phyloP scores from a whole-genome alignment of 2,797 vertebrate genomes.

The Schizopygopsis pylzovi region DNA sequence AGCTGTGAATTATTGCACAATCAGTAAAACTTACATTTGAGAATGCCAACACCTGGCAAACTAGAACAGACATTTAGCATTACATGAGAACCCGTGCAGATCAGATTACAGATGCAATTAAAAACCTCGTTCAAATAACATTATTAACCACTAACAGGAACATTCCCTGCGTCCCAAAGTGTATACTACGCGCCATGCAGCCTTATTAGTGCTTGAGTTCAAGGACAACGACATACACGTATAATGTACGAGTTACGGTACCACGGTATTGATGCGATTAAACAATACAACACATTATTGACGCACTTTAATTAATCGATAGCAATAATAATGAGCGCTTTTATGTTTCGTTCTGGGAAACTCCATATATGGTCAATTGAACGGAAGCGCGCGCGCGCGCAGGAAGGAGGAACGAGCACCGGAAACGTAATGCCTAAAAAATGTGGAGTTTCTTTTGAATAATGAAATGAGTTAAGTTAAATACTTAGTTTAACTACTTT shows the following conservation, averaged over 20 bases:
- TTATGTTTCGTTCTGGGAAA: background rate
- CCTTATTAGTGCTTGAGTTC: background rate
- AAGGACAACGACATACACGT: background rate
- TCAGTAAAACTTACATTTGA: background rate
- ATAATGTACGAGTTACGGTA: background rate
- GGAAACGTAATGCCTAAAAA: slow-evolving; percentile 35
- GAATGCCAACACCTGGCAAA: background rate
- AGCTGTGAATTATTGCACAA: background rate
- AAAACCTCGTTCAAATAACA: background rate
- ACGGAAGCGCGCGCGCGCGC: slow-evolving; percentile 28
- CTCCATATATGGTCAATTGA: slow-evolving; percentile 41
- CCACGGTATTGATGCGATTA: background rate
- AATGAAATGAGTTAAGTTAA: too few relatives aligned
- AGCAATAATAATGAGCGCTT: background rate
- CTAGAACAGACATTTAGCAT: background rate
- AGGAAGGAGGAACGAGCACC: background rate
- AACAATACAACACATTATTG: background rate
- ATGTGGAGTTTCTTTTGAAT: background rate
- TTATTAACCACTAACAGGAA: too few relatives aligned
- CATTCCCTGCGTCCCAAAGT: background rate
- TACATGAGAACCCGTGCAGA: too few relatives aligned
- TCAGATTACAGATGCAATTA: background rate
- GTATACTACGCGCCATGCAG: too few relatives aligned
- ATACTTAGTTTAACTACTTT: background rate
- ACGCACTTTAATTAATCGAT: background rate